Evolutionary conservation across 2,888 invertebrate genomes (phyloP).

Genomic region (Phortica magna): DNA sequence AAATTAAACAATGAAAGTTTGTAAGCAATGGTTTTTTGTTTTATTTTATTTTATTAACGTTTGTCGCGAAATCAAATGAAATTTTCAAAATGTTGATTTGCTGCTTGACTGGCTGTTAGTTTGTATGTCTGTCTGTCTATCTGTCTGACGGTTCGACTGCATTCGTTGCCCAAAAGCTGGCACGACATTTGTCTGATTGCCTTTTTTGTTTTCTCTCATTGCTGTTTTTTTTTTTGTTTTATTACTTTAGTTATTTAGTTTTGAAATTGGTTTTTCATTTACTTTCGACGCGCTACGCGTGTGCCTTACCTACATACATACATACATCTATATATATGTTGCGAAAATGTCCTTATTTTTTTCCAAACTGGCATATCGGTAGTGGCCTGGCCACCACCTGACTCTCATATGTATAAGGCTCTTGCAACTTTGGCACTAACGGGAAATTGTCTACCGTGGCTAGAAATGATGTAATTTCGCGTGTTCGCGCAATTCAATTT

Average conservation of each 20-base stretch:
- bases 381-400: not conserved
- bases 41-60: not conserved
- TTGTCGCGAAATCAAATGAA: not conserved
- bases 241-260: conserved; percentile 20
- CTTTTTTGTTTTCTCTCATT: conserved; percentile 6
- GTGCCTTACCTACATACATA: too few species aligned
- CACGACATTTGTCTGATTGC: not conserved
- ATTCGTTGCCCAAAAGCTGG: not conserved
- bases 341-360: conserved; percentile 32
- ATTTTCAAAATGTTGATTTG: conserved; percentile 29
- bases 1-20: not conserved
- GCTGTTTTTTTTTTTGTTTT: conserved; percentile 17
- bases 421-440: conserved; percentile 45
- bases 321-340: conserved; percentile 14
- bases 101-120: conserved; percentile 27
- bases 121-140: conserved; percentile 11
- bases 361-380: not conserved
- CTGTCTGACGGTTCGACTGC: not conserved
- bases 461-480: conserved; percentile 75
- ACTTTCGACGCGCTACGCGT: conserved; percentile 16
- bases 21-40: not conserved
- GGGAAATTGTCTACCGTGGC: conserved; percentile 71
- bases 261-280: conserved; percentile 32
- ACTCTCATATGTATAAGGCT: not conserved
- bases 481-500: conserved; percentile 76